Evolutionary conservation across 2,113 vertebrate genomes (phyloP).

Genomic region (Tetraodon nigroviridis): DNA sequence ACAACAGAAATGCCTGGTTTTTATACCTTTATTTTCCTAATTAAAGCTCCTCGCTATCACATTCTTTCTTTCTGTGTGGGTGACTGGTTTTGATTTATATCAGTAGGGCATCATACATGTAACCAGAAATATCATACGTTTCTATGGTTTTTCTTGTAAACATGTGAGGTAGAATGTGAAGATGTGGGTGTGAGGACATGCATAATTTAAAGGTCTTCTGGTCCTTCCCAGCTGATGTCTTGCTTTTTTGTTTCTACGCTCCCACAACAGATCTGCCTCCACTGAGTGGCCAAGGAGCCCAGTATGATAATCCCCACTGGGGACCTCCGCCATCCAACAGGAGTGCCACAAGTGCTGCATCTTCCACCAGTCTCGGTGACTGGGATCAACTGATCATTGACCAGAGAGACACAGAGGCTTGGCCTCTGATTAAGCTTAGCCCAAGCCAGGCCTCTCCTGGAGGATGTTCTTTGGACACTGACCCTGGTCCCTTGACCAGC

Average conservation of each 20-base stretch:
- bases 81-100: conserved; percentile 30
- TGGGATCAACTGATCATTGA: conserved; percentile 93
- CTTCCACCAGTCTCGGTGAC: conserved; percentile 75
- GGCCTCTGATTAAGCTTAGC: conserved; percentile 86
- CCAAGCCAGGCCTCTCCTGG: conserved; percentile 80
- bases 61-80: conserved; percentile 6
- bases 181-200: conserved; percentile 38
- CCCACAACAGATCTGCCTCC: conserved; percentile 77
- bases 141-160: conserved; percentile 36
- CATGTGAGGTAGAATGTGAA: neutral
- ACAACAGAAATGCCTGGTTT: neutral
- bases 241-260: conserved; percentile 16
- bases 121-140: conserved; percentile 24
- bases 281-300: conserved; percentile 86
- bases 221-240: conserved; percentile 24
- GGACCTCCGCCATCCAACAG: conserved; percentile 83
- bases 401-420: conserved; percentile 89
- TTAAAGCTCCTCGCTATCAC: neutral
- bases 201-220: conserved; percentile 6
- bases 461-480: conserved; percentile 90
- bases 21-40: conserved; percentile 2
- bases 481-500: conserved; percentile 85
- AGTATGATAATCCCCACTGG: conserved; percentile 95
- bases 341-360: conserved; percentile 77
- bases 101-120: neutral